These are phyloP conservation scores for Aythya fuligula DNA, from an alignment of 2,797 vertebrate genomes.

Conservation along the genomic window DNA sequence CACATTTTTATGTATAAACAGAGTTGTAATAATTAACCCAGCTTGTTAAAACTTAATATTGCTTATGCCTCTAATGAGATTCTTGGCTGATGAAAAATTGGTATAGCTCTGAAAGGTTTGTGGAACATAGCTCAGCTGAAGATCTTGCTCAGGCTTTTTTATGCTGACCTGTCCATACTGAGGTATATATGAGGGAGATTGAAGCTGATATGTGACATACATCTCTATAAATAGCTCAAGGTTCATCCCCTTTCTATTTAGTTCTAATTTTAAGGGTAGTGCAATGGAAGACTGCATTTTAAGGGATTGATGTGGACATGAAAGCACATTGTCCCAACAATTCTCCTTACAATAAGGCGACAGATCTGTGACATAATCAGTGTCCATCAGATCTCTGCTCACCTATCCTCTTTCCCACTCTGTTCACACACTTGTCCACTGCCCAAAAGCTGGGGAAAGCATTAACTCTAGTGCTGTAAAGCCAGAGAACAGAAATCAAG, in stretches of 20 bases:
- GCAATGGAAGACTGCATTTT: neutral
- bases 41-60: neutral
- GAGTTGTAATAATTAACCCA: neutral
- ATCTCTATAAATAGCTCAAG: neutral
- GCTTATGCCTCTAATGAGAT: neutral
- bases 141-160: neutral
- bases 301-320: neutral
- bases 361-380: neutral
- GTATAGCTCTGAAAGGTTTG: neutral
- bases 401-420: fast-evolving
- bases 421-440: neutral
- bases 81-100: neutral
- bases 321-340: neutral
- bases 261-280: neutral
- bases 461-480: neutral
- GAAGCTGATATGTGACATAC: neutral
- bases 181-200: neutral
- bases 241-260: neutral
- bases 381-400: neutral
- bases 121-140: neutral
- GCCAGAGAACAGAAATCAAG: neutral
- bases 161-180: neutral
- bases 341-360: neutral
- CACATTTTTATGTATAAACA: neutral
- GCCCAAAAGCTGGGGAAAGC: neutral